Evolutionary conservation across 1,140 invertebrate species (phyloP), one percentile per base, ranked within the genome.

Genomic region (Leptinotarsa defecta): DNA sequence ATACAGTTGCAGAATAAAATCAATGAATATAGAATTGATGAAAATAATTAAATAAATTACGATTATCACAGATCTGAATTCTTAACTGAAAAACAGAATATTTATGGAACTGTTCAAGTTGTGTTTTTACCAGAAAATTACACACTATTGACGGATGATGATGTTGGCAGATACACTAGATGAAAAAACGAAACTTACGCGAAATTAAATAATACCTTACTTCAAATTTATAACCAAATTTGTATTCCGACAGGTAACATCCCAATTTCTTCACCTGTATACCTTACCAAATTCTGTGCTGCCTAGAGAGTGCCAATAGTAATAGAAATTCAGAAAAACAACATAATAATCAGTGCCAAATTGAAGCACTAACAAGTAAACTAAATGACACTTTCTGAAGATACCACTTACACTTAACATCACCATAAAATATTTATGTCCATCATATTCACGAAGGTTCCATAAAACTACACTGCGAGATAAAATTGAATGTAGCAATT

Each of bases 291-390:
- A 68, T n/a, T 68, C 15, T 24, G 19, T 68, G 17, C 8, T 27
- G n/a, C 34, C 24, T 68, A 68, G 19, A 68, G 27, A 24, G 65
- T 68, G n/a, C n/a, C 65, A n/a, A 68, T 34, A 68, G 19, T 17
- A 68, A n/a, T 68, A 68, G 17, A 34, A 34, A 24, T 34, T 68
- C 22, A 68, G 27, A 27, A n/a, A 68, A 68, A 68, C n/a, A 22
- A 68, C 13, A 68, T 4, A 22, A 13, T 43, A 22, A 43, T 34
- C 6, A 68, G 52, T 57, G 52, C n/a, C 17, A 57, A 57, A 19
- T 4, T 17, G 13, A 57, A 57, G 52, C 52, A 17, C 52, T n/a
- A 34, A 34, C 4, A 57, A 57, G 52, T 57, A 19, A 57, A 15
- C 52, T 57, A 57, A 57, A 15, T 57, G 15, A 57, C 52, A 43